A percentile compares a stretch with the other conserved stretches of the same genome.
Conservation (phyloP, 53 echinoderm and acorn worm species). For the Echinarachnius parma region DNA sequence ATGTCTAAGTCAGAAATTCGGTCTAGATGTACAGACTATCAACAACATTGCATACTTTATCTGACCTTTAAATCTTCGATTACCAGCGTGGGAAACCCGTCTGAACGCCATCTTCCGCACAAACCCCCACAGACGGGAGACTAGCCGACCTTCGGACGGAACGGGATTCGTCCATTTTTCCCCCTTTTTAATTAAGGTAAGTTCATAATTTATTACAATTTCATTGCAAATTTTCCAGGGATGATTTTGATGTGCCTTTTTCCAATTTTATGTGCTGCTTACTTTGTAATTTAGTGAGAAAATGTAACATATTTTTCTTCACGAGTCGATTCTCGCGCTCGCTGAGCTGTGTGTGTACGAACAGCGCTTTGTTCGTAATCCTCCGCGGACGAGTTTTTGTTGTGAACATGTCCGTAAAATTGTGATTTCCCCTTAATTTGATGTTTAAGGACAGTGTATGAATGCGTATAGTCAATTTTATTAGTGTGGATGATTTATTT, state of each 20-base stretch:
- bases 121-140: neutral
- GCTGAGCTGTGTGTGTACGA: neutral
- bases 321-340: neutral
- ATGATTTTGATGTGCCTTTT: neutral
- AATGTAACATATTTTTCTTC: neutral
- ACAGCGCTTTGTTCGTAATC: no score
- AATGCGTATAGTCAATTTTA: no score
- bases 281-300: neutral
- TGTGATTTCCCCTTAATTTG: no score
- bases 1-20: no score
- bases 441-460: no score
- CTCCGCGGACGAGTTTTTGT: no score
- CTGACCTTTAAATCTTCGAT: conserved; percentile 37
- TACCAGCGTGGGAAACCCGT: conserved; percentile 33
- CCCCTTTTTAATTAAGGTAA: conserved; percentile 32
- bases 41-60: no score
- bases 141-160: conserved; percentile 8
- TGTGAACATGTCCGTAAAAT: no score
- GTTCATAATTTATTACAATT: neutral
- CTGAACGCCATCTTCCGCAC: conserved; percentile 38
- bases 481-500: no score
- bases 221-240: neutral
- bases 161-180: conserved; percentile 28
- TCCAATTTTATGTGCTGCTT: neutral
- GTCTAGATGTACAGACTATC: no score